Evolutionary conservation across 2,797 vertebrate genomes (phyloP), one percentile per base, ranked within the genome.

Genomic region (Paratrypauchen microcephalus): DNA sequence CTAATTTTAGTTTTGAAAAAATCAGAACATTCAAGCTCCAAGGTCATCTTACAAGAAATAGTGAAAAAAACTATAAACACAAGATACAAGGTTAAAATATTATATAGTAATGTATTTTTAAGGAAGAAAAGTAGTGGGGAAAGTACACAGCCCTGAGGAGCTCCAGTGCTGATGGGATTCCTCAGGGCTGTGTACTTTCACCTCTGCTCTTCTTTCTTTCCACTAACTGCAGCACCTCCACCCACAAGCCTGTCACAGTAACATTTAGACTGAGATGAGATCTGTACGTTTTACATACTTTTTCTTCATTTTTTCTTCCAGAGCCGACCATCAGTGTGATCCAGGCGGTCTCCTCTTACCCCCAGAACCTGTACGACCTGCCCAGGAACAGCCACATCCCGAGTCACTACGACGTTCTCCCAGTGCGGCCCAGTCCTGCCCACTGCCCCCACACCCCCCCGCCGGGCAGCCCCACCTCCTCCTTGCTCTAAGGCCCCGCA

Each of bases 361-460:
- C 94, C 52, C 97, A 98, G 91, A 96, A 91, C 74, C 95, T 96
- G 0, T 98, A 99, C 0, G 96, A 98, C 92, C 91, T 98, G 70
- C 97, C 97, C 64, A 93, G 94, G 86, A 98, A 97, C 94, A 98
- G 97, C 79, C 96, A 97, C 93, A 97, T 99, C 87, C 96, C 95
- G 3, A 89, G 95, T 66, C 97, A 99, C 92, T 99, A 98, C 1
- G 97, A 99, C 93, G 93, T 99, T 69, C 94, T 99, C 83, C 97
- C 97, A 0, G 88, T 96, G 57, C 92, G 96, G 75, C 94, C 94
- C 81, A 96, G 95, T 87, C 95, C 95, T 0, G 87, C 92, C 0
- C 94, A 94, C 24, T 93, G 81, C 80, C 76, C 79, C 66, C 82
- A 88, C 68, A 92, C 94, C 1, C 91, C 93, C 0, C 86, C 86